Conservation (phyloP, 2,888 invertebrate genomes). For the Altica lythri region DNA sequence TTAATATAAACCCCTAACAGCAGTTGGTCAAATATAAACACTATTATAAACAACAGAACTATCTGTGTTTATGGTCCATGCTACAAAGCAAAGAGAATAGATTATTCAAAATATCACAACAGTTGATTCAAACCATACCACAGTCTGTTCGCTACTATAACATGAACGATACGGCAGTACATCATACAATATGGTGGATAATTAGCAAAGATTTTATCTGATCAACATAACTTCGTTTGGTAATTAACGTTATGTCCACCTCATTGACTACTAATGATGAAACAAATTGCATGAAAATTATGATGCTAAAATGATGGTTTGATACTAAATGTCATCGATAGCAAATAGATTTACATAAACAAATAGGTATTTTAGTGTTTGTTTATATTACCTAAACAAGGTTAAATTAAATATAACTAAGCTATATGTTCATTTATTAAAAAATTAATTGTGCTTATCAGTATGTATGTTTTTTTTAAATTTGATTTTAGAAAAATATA, state of each 20-base stretch:
- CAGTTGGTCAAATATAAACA: background rate
- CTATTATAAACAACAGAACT: background rate
- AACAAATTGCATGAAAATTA: conserved; percentile 33
- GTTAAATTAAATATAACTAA: too few species aligned
- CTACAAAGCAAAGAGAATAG: conserved; percentile 11
- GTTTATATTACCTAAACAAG: too few species aligned
- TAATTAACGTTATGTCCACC: conserved; percentile 25
- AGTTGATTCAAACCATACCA: conserved; percentile 5
- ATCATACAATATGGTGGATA: conserved; percentile 25
- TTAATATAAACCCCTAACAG: background rate
- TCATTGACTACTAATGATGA: conserved; percentile 20
- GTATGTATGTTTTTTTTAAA: too few species aligned
- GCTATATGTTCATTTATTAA: too few species aligned
- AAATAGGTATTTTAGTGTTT: too few species aligned
- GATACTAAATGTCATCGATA: background rate
- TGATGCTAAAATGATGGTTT: conserved; percentile 3
- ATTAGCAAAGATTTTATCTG: conserved; percentile 31
- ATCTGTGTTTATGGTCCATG: conserved; percentile 1
- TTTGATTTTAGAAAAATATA: too few species aligned
- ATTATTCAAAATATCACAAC: conserved; percentile 16
- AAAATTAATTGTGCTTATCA: too few species aligned
- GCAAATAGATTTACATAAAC: too few species aligned
- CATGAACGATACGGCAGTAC: conserved; percentile 6
- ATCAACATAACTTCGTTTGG: conserved; percentile 12
- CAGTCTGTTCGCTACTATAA: conserved; percentile 10